These are phyloP conservation scores for Pyrgilauda ruficollis DNA, from an alignment of 2,113 vertebrate species.

Conservation along the genomic window DNA sequence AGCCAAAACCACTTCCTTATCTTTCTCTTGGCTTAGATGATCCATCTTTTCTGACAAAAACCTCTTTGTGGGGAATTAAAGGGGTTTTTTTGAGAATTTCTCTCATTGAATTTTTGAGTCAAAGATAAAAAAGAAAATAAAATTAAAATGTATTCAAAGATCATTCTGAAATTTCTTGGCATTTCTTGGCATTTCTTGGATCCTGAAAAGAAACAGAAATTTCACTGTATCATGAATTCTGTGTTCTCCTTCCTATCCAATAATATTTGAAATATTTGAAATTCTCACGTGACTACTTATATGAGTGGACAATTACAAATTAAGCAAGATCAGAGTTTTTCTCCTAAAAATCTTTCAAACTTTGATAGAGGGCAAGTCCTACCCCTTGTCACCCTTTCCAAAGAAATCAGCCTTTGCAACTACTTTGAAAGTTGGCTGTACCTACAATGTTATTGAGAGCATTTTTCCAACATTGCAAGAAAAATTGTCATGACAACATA, in stretches of 20 bases:
- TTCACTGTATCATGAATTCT: neutral
- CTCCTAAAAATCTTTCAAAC: neutral
- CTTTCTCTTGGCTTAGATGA: neutral
- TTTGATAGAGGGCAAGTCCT: neutral
- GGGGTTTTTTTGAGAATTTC: neutral
- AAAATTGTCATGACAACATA: constrained; percentile 70
- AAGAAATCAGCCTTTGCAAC: neutral
- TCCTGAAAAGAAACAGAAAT: neutral
- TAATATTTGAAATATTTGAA: neutral
- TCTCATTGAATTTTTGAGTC: neutral
- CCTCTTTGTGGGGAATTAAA: neutral
- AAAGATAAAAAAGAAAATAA: neutral
- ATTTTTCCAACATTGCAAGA: constrained; percentile 20
- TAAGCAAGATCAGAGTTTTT: neutral
- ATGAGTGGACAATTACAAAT: neutral
- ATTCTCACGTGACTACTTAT: neutral
- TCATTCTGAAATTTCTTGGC: neutral
- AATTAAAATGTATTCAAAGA: neutral
- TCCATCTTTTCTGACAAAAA: neutral
- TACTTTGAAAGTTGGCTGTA: constrained; percentile 4
- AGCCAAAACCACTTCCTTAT: neutral
- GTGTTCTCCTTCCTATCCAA: neutral
- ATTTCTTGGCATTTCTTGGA: no score
- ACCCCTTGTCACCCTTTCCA: neutral
- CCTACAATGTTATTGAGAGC: constrained; percentile 14